These are phyloP conservation scores for Fissipunctia ypsillon DNA, from an alignment of 2,888 invertebrate species.

Conservation along the genomic window DNA sequence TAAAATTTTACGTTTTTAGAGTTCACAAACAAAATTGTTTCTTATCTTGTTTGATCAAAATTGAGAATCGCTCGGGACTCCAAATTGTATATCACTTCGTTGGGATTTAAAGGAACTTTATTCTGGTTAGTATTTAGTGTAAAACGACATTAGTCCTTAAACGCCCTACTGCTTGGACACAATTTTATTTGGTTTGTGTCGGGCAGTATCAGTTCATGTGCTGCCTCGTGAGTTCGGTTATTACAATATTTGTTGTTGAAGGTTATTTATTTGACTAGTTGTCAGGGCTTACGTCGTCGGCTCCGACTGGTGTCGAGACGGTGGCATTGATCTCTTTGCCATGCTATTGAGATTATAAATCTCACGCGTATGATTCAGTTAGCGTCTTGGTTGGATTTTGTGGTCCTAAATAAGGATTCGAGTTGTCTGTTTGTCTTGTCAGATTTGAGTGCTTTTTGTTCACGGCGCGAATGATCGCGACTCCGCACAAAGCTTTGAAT, in stretches of 20 bases:
- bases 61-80: slow-evolving; percentile 69
- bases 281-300: slow-evolving; percentile 79
- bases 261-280: slow-evolving; percentile 86
- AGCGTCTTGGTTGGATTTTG: slow-evolving; percentile 62
- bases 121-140: slow-evolving; percentile 73
- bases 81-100: slow-evolving; percentile 80
- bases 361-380: slow-evolving; percentile 71
- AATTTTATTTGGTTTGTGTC: slow-evolving; percentile 76
- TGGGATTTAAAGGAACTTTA: slow-evolving; percentile 81
- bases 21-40: slow-evolving; percentile 70
- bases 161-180: slow-evolving; percentile 68
- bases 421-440: slow-evolving; percentile 60
- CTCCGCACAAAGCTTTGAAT: slow-evolving; percentile 43
- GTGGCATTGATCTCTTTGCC: slow-evolving; percentile 78
- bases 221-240: slow-evolving; percentile 77
- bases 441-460: slow-evolving; percentile 42
- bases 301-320: slow-evolving; percentile 73
- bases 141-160: slow-evolving; percentile 78
- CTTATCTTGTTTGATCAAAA: slow-evolving; percentile 72
- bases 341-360: slow-evolving; percentile 78
- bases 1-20: slow-evolving; percentile 85
- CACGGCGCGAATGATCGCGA: slow-evolving; percentile 30
- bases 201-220: slow-evolving; percentile 68
- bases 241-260: slow-evolving; percentile 89
- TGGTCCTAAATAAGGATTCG: slow-evolving; percentile 53